A percentile compares a stretch with the other conserved stretches of the same genome.
phyloP scores from a whole-genome alignment of 2,797 vertebrate species.

The Phrynocephalus guinanensis region DNA sequence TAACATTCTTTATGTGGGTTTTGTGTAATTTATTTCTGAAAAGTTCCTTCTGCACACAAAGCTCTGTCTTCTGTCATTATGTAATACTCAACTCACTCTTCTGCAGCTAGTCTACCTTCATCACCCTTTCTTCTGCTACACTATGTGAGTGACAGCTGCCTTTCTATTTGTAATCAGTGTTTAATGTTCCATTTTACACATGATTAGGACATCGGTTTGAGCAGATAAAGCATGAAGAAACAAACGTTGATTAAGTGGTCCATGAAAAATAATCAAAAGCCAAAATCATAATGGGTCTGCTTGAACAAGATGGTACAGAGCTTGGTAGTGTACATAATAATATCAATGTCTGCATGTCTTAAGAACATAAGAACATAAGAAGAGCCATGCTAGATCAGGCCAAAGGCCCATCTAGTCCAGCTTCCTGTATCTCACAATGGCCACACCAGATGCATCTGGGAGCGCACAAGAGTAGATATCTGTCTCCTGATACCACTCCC shows the following conservation, averaged over 20 bases:
- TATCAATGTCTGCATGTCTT: background rate
- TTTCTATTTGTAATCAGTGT: background rate
- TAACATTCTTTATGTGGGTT: slow-evolving; percentile 20
- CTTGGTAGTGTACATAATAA: background rate
- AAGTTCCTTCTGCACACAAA: background rate
- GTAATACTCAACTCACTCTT: background rate
- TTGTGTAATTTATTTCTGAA: background rate
- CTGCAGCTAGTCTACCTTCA: fast-evolving
- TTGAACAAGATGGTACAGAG: background rate
- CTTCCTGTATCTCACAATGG: no score
- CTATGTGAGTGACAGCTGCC: background rate
- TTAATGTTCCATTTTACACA: slow-evolving; percentile 5
- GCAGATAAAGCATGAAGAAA: background rate
- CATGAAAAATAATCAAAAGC: background rate
- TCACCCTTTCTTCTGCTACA: slow-evolving; percentile 14
- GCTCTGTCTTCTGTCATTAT: slow-evolving; percentile 4
- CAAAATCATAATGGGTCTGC: background rate
- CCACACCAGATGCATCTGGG: no score
- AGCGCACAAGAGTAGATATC: no score
- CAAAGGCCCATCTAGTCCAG: no score
- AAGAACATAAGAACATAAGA: no score
- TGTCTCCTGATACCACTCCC: no score
- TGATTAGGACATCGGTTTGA: background rate
- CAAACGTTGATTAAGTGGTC: background rate
- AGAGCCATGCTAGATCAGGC: no score